These are phyloP conservation scores for Misgurnus anguillicaudatus DNA, from an alignment of 2,113 vertebrate species.

Conservation along the genomic window DNA sequence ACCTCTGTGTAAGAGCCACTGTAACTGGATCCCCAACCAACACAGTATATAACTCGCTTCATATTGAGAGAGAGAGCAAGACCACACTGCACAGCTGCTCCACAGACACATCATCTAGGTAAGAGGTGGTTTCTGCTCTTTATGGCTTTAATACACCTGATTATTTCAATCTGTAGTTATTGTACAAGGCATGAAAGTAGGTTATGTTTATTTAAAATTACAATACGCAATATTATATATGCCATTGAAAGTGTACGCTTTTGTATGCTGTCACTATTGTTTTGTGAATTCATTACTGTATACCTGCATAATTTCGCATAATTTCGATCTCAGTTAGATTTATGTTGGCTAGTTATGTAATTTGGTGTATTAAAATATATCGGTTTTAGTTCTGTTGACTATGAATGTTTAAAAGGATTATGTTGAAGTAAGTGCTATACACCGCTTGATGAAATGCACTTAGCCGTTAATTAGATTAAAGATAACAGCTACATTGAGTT, in stretches of 20 bases:
- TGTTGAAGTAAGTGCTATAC: too few species aligned
- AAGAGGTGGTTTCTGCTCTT: constrained; percentile 23
- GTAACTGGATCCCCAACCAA: constrained; percentile 52
- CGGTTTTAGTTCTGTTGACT: too few species aligned
- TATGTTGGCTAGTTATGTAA: not conserved
- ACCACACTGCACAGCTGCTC: not conserved
- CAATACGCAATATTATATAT: not conserved
- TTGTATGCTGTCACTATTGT: not conserved
- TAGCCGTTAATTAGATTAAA: not conserved
- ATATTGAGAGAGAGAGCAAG: constrained; percentile 17
- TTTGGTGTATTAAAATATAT: not conserved
- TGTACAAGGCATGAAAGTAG: not conserved
- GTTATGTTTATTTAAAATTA: not conserved
- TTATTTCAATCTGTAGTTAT: not conserved
- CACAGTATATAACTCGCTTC: constrained; percentile 49
- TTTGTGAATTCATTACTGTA: too few species aligned
- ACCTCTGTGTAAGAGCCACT: constrained; percentile 27
- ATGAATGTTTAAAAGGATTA: too few species aligned
- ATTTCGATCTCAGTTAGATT: too few species aligned
- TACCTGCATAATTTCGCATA: too few species aligned
- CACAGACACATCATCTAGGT: constrained; percentile 43
- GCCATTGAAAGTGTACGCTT: not conserved
- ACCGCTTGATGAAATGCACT: not conserved
- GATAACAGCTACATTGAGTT: not conserved
- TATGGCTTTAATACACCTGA: not conserved